These are phyloP conservation scores for Ginglymostoma cirratum DNA, from an alignment of 2,113 vertebrate species.

Conservation along the genomic window DNA sequence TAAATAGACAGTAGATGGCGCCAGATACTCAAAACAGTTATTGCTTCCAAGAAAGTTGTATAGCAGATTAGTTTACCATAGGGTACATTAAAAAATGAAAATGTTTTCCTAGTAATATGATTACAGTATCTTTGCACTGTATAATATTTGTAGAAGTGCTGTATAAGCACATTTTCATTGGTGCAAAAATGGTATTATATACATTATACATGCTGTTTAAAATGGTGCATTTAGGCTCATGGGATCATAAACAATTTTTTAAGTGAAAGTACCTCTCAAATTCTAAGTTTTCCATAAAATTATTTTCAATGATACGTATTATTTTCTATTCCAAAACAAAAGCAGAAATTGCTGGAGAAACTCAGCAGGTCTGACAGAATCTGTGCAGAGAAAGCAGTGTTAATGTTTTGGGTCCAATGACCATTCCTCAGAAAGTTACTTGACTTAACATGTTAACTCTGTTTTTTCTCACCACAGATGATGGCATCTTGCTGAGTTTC, in stretches of 20 bases:
- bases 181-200: not conserved
- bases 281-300: not conserved
- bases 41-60: not conserved
- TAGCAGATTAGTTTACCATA: not conserved
- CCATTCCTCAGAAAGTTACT: no score
- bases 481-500: no score
- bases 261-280: not conserved
- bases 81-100: not conserved
- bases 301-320: not conserved
- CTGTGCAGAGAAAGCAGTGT: no score
- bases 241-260: not conserved
- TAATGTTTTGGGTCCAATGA: no score
- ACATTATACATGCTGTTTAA: not conserved
- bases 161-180: not conserved
- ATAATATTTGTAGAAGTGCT: not conserved
- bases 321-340: no score
- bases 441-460: no score
- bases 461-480: no score
- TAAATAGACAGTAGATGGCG: conserved; percentile 18
- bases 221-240: not conserved
- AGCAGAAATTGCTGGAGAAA: no score
- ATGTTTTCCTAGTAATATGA: not conserved
- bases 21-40: conserved; percentile 26
- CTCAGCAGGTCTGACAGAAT: no score
- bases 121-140: not conserved